Percentiles rank a stretch among this genome's conserved stretches.
Evolutionary conservation across 2,797 vertebrate species (phyloP).

Genomic region (Malurus splendens): DNA sequence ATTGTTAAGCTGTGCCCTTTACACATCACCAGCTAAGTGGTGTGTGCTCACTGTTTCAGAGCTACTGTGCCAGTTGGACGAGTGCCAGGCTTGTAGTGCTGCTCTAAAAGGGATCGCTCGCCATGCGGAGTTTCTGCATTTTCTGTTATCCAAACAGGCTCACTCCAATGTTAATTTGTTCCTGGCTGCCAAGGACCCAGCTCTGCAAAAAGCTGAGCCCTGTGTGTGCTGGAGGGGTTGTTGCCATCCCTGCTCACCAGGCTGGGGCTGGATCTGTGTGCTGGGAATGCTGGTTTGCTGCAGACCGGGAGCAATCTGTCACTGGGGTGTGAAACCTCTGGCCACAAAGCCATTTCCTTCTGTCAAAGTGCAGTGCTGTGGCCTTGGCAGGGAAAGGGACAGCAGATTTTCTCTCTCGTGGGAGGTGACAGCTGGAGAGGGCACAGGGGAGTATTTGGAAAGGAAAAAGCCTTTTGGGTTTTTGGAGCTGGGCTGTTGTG

Average conservation of each 20-base stretch:
- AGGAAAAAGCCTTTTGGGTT: neutral
- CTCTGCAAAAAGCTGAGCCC: neutral
- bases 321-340: accelerated
- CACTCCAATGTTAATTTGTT: conserved; percentile 25
- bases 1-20: conserved; percentile 22
- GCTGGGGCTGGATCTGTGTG: neutral
- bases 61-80: conserved; percentile 28
- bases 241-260: accelerated
- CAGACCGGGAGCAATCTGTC: neutral
- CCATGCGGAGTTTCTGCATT: neutral
- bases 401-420: neutral
- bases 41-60: neutral
- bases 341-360: neutral
- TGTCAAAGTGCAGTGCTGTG: neutral
- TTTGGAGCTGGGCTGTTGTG: neutral
- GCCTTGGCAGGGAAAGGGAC: neutral
- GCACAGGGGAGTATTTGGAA: neutral
- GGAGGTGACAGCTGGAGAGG: neutral
- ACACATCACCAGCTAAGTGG: conserved; percentile 26
- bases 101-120: conserved; percentile 3
- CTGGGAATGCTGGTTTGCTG: accelerated
- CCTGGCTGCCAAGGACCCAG: neutral
- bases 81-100: conserved; percentile 22
- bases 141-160: conserved; percentile 25
- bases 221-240: accelerated